Conservation (phyloP, 2,113 vertebrate genomes). For the western clawed frog (Xenopus tropicalis) region UCB_Xtro_10.0 CM004445.2:37385501-37386000, state of each 20-base stretch:
- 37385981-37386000: slow-evolving; percentile 25
- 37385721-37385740: slow-evolving; percentile 33
- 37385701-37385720: slow-evolving; percentile 21
- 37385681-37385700: slow-evolving; percentile 26
- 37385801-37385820: slow-evolving; percentile 17
- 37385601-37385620: slow-evolving; percentile 37
- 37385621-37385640: slow-evolving; percentile 34
- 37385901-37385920: slow-evolving; percentile 28
- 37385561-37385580: slow-evolving; percentile 30
- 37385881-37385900: background rate
- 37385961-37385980: slow-evolving; percentile 13
- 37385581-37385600: slow-evolving; percentile 33
- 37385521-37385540: slow-evolving; percentile 19
- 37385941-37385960: slow-evolving; percentile 25
- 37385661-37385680: slow-evolving; percentile 30
- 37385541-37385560: slow-evolving; percentile 1
- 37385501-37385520: slow-evolving; percentile 10
- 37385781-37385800: slow-evolving; percentile 36
- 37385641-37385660: slow-evolving; percentile 42
- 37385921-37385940: slow-evolving; percentile 25
- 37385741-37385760: slow-evolving; percentile 39
- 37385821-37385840: slow-evolving; percentile 31
- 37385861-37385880: slow-evolving; percentile 10
- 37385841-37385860: slow-evolving; percentile 22
- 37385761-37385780: slow-evolving; percentile 37